Evolutionary conservation across 1,140 invertebrate species (phyloP).

Genomic region (Charaxes varanes): DNA sequence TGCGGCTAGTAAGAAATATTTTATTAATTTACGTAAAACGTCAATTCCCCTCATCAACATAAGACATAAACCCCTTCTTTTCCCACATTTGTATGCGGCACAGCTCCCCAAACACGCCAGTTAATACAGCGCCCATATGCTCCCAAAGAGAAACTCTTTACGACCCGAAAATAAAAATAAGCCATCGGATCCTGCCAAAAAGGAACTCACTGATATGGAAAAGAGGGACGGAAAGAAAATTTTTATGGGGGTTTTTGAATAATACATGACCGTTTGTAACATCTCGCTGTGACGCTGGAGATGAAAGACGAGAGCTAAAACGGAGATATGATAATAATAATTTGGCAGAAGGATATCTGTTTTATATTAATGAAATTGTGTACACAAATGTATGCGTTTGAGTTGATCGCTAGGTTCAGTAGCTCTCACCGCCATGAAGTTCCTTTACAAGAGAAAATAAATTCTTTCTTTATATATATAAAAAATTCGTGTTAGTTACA

Average conservation of each 20-base stretch:
- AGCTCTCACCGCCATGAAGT: too few relatives aligned
- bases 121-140: slow-evolving; percentile 9
- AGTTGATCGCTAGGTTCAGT: too few relatives aligned
- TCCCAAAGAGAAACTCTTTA: slow-evolving; percentile 7
- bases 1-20: too few relatives aligned
- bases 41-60: too few relatives aligned
- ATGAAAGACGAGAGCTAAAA: slow-evolving; percentile 1
- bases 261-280: slow-evolving; percentile 2
- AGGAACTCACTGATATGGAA: slow-evolving; percentile 5
- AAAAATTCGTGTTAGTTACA: too few relatives aligned
- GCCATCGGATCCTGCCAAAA: slow-evolving; percentile 5
- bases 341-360: slow-evolving; percentile 7
- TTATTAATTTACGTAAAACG: too few relatives aligned
- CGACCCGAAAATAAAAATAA: slow-evolving; percentile 14
- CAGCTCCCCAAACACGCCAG: neutral
- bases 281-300: slow-evolving; percentile 2
- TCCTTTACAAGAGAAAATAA: too few relatives aligned
- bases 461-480: too few relatives aligned
- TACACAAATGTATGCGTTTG: too few relatives aligned
- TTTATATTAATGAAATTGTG: too few relatives aligned
- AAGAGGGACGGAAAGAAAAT: slow-evolving; percentile 8
- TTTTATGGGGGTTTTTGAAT: slow-evolving; percentile 6
- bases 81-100: neutral
- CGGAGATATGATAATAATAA: slow-evolving; percentile 5
- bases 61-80: too few relatives aligned